Evolutionary conservation across 2,888 invertebrate genomes (phyloP), one percentile per base, ranked within the genome.

Genomic region (Penaeus monodon): DNA sequence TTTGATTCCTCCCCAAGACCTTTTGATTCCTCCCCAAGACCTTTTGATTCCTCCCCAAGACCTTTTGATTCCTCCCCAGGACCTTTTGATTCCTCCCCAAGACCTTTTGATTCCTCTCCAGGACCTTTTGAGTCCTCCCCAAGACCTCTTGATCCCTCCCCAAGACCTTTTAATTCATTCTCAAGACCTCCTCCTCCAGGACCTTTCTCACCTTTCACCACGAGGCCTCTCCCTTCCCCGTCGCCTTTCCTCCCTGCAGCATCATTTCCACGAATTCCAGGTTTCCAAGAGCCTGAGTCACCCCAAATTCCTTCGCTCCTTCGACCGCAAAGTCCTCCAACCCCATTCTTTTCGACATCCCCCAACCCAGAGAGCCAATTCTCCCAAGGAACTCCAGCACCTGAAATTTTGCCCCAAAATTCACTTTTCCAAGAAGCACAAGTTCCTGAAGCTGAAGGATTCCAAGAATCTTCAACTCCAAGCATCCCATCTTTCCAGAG

Each of bases 91-190:
- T 44, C 44, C 1, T 44, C 44, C 10, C 44, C 44, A 44, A 44
- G 44, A 44, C 44, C 44, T 44, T 44, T 44, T 10, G 44, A 63
- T 7, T 70, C 82, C 22, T n/a, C 73, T 27, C 76, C 83, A 29
- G 76, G 83, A 22, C 24, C 33, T 44, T 14, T 33, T 33, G 33
- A 65, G 6, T 20, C n/a, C 14, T 74, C 74, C 63, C 64, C 79
- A 65, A 80, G 64, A 27, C 70, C 87, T 29, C 74, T 84, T 27
- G 65, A 83, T 38, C 70, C 70, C 14, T 44, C 80, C 17, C 33
- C 44, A 29, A 81, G 77, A n/a, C 86, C 86, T 20, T 77, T 86
- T n/a, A 49, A 77, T 24, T 86, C 82, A 7, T n/a, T 63, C 17
- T 65, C 83, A 29, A 84, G 83, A 22, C 24, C 33, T 14, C 10